Percentiles rank a stretch among this genome's conserved stretches.
Conservation (phyloP, 1,140 invertebrate genomes). For the Drosophila lowei region DNA sequence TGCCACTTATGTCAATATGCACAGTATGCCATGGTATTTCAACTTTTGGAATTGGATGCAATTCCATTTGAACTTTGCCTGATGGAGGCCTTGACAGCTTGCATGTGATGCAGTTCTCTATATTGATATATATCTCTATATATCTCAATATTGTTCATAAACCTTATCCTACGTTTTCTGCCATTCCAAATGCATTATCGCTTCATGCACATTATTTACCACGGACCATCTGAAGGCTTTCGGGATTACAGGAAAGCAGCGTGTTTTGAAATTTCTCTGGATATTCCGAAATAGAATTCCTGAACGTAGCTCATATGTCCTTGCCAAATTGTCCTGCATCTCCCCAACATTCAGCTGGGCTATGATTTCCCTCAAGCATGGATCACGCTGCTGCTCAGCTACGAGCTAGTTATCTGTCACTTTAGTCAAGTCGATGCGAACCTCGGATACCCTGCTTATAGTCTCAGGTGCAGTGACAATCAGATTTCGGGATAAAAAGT, state of each 20-base stretch:
- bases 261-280: constrained; percentile 8
- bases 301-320: constrained; percentile 1
- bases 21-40: too few species aligned
- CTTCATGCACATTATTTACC: too few species aligned
- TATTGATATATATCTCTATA: too few species aligned
- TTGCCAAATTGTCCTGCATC: neutral
- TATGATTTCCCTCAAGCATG: constrained; percentile 2
- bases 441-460: too few species aligned
- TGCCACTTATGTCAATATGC: neutral
- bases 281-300: constrained; percentile 3
- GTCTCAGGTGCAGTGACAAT: too few species aligned
- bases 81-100: too few species aligned
- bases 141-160: constrained; percentile 15
- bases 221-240: constrained; percentile 24
- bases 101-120: too few species aligned
- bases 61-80: neutral
- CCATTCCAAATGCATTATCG: constrained; percentile 30
- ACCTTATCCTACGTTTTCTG: constrained; percentile 22
- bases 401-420: constrained; percentile 9
- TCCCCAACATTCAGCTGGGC: neutral
- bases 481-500: too few species aligned
- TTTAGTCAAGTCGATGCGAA: neutral
- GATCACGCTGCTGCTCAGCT: constrained; percentile 4
- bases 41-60: neutral
- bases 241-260: constrained; percentile 22